phyloP scores from a whole-genome alignment of 2,113 vertebrate genomes.

The Etheostoma cragini region DNA sequence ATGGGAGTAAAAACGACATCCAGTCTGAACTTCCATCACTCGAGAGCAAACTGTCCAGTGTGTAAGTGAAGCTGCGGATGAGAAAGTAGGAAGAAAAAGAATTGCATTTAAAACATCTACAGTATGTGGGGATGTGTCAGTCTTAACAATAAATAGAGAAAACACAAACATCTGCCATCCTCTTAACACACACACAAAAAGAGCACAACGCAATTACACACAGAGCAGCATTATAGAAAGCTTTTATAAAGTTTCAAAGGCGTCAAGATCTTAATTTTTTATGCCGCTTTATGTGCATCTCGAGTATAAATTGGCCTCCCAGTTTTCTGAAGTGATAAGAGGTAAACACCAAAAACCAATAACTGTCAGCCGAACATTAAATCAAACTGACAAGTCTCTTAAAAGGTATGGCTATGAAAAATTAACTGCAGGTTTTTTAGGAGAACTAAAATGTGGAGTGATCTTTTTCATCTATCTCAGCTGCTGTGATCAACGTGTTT shows the following conservation, averaged over 20 bases:
- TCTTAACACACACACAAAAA: constrained; percentile 48
- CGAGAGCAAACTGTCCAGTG: constrained; percentile 44
- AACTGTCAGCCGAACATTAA: constrained; percentile 80
- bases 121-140: constrained; percentile 54
- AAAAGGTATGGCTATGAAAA: constrained; percentile 81
- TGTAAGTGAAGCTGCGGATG: constrained; percentile 48
- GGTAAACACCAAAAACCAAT: constrained; percentile 85
- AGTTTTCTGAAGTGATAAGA: constrained; percentile 79
- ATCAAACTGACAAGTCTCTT: constrained; percentile 81
- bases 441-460: constrained; percentile 62
- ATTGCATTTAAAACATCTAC: constrained; percentile 43
- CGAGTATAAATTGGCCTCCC: constrained; percentile 75
- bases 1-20: constrained; percentile 44
- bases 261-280: constrained; percentile 81
- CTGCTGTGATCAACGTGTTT: constrained; percentile 57
- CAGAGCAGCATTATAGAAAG: constrained; percentile 70
- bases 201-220: constrained; percentile 73
- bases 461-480: constrained; percentile 52
- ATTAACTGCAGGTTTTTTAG: constrained; percentile 74
- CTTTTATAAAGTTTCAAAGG: constrained; percentile 79
- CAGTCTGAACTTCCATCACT: constrained; percentile 56
- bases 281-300: constrained; percentile 73
- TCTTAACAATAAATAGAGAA: constrained; percentile 59
- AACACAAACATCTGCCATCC: constrained; percentile 60
- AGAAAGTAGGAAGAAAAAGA: constrained; percentile 42